Evolutionary conservation across 1,140 invertebrate species (phyloP), one percentile per base, ranked within the genome.

Genomic region (Drosophila serrata): DNA sequence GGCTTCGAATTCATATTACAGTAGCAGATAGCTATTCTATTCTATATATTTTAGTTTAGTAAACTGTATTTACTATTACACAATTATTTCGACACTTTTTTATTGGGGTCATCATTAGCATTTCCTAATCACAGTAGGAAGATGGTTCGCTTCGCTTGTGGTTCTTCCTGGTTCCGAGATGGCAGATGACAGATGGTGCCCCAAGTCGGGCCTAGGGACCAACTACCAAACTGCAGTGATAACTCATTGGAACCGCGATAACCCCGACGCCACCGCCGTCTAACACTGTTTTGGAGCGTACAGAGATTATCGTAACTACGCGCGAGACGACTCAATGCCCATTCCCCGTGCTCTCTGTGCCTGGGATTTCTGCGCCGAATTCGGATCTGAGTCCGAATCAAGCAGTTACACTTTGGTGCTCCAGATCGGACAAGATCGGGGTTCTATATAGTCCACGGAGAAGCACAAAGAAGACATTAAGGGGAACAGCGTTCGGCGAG

Each of bases 191-290:
- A 33, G 48, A 51, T 51, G 49, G 31, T 15, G 51, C 19, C 33
- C 17, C 24, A 24, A 69, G 61, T 43, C 60, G 27, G 19, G 49
- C 48, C 35, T 72, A 58, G 62, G 48, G 67, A 53, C 48, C 51
- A 70, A 72, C 69, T 73, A 59, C 68, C 42, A 48, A 72, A 69
- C 42, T 46, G 40, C 68, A 58, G 43, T 73, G 69, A 73, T 72
- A 73, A 72, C 48, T 72, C 65, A 68, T 40, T 72, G 43, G 53
- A 35, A 12, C 12, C 33, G 53, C 57, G 69, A 72, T 73, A 73
- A 73, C 67, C 69, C 68, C 68, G 46, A 42, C 39, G 61, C 35
- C 43, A 55, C 33, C 68, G 33, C 13, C 51, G 51, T 29, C 68
- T 24, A 72, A 72, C 67, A 58, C 27, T 72, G 42, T 45, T 55